Base-by-base conservation (phyloP, 2,113 vertebrate genomes). In the Microcebus ravelobensis region DNA sequence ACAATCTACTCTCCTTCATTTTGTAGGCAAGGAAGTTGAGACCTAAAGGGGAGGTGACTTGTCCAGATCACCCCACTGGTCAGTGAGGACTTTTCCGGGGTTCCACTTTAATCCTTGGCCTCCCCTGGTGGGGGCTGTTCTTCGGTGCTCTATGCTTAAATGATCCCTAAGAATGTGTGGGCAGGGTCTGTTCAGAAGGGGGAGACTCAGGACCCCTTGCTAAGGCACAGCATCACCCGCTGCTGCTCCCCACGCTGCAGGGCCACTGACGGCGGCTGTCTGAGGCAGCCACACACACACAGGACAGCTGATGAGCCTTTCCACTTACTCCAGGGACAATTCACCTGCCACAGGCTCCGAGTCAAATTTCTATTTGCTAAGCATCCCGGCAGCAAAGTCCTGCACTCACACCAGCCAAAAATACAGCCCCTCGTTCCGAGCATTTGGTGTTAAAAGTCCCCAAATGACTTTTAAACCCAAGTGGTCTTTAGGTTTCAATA, bases 371-470 rank as follows among this genome's bases (percentile, higher is more conserved):
- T 90, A 68, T 97, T 83, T 95, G 96, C 96, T 96, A 98, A 96
- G 82, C 83, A 73, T 97, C 97, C 96, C 93, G 77, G 97, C 97
- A 98, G 97, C 97, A 97, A 96, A 98, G 98, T 97, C 97, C 98
- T 98, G 97, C 94, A 93, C 98, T 98, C 97, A 96, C 97, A 98
- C 98, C 97, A 97, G 98, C 98, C 98, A 97, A 98, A 97, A 97
- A 97, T 97, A 96, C 97, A 98, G 97, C 97, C 98, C 98, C 98
- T 98, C 67, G 52, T 98, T 95, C 97, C 87, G 97, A 98, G 98
- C 98, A 98, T 98, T 98, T 98, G 98, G 98, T 98, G 97, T 98
- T 98, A 98, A 94, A 97, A 98, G 97, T 98, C 70, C 97, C 96
- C 96, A 92, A 68, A 87, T 67, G 98, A 98, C 97, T 98, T 98